phyloP scores from a whole-genome alignment of 2,113 vertebrate genomes.

The Bos indicus region DNA sequence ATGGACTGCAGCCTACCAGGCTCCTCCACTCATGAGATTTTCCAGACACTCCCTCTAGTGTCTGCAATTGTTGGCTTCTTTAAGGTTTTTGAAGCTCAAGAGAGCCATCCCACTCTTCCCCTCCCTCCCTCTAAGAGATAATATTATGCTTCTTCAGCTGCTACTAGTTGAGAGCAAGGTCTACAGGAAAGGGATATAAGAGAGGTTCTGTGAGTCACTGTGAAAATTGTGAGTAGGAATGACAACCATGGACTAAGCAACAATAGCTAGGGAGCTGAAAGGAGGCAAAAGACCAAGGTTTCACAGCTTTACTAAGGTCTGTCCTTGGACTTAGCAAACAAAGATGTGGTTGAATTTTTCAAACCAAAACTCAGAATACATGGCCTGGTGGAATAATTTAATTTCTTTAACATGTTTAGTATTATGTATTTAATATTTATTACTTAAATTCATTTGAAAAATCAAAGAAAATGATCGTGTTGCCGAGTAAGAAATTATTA shows the following conservation, averaged over 20 bases:
- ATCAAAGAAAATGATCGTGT: neutral
- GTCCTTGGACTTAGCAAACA: neutral
- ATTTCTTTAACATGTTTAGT: neutral
- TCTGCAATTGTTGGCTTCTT: neutral
- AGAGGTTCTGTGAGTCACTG: neutral
- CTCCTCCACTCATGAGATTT: neutral
- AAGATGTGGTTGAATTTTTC: neutral
- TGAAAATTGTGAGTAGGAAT: neutral
- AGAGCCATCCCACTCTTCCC: neutral
- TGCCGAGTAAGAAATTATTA: neutral
- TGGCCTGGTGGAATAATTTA: neutral
- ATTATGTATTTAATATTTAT: neutral
- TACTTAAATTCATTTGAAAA: neutral
- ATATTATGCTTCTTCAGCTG: neutral
- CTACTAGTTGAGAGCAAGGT: neutral
- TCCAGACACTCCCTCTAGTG: neutral
- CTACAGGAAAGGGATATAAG: neutral
- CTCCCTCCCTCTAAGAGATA: neutral
- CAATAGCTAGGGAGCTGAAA: neutral
- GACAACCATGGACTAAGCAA: neutral
- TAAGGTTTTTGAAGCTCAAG: neutral
- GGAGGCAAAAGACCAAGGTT: neutral
- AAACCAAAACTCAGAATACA: neutral
- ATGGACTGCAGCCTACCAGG: neutral
- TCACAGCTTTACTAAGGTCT: neutral